Evolutionary conservation across 2,888 invertebrate species (phyloP).

Genomic region (Ophonus ardosiacus): DNA sequence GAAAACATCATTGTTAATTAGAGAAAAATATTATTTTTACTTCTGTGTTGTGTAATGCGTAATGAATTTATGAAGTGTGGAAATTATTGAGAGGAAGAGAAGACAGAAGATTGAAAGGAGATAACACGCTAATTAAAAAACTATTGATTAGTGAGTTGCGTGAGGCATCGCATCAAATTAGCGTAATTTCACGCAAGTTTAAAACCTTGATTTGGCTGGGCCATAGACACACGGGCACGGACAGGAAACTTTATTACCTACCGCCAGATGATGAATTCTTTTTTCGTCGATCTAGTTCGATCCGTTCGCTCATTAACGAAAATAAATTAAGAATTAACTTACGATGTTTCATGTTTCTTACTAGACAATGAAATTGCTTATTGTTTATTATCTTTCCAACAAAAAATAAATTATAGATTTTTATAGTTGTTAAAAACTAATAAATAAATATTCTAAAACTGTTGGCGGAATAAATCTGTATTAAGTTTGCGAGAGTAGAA

Average conservation of each 20-base stretch:
- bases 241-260: slow-evolving; percentile 31
- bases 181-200: slow-evolving; percentile 55
- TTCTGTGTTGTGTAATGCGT: background rate
- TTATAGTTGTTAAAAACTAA: background rate
- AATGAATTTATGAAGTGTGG: slow-evolving; percentile 35
- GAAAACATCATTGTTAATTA: background rate
- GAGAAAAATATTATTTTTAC: background rate
- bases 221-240: background rate
- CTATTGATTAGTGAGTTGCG: slow-evolving; percentile 53
- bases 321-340: background rate
- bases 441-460: too few species aligned
- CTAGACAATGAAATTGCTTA: background rate
- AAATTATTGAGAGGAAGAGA: background rate
- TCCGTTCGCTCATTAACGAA: slow-evolving; percentile 20
- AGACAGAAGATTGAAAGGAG: slow-evolving; percentile 27
- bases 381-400: background rate
- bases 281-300: slow-evolving; percentile 12
- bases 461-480: too few species aligned
- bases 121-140: slow-evolving; percentile 53
- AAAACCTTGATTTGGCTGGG: slow-evolving; percentile 21
- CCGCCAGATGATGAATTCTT: slow-evolving; percentile 24
- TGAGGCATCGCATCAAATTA: slow-evolving; percentile 50
- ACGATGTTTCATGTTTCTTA: background rate
- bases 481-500: too few species aligned
- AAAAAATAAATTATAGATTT: background rate